Percentiles rank a stretch among this genome's conserved stretches.
These are phyloP conservation scores for Oryzias sinensis DNA, from an alignment of 2,797 vertebrate species.

Conservation along the genomic window DNA sequence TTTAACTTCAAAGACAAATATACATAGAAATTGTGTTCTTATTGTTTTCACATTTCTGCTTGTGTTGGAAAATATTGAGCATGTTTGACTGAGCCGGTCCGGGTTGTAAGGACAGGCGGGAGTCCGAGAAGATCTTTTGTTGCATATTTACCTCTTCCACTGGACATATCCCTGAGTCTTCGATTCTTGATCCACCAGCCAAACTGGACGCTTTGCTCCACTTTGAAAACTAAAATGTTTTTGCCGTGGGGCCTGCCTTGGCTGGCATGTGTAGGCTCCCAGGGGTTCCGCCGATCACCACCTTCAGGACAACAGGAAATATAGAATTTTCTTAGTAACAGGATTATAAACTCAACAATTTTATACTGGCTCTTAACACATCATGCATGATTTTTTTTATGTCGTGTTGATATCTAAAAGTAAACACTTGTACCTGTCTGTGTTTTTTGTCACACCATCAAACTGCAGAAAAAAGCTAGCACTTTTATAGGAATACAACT, in stretches of 20 bases:
- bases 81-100: conserved; percentile 1
- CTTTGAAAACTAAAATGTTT: conserved; percentile 67
- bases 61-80: too few relatives aligned
- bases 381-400: too few relatives aligned
- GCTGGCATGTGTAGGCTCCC: conserved; percentile 72
- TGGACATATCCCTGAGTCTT: conserved; percentile 79
- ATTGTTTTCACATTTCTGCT: too few relatives aligned
- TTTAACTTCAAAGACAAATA: too few relatives aligned
- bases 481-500: too few relatives aligned
- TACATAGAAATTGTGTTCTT: too few relatives aligned
- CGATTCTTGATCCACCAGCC: conserved; percentile 65
- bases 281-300: conserved; percentile 52
- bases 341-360: too few relatives aligned
- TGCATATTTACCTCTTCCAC: conserved; percentile 80
- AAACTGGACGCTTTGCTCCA: conserved; percentile 62
- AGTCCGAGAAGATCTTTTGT: conserved; percentile 7
- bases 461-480: too few relatives aligned
- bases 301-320: conserved; percentile 68
- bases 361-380: too few relatives aligned
- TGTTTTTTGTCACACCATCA: too few relatives aligned
- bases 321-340: conserved; percentile 33
- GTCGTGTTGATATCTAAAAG: too few relatives aligned
- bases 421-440: too few relatives aligned
- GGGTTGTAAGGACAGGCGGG: background rate
- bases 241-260: conserved; percentile 66